Evolutionary conservation across 2,113 vertebrate species (phyloP).

Genomic region (Oreotrochilus melanogaster): DNA sequence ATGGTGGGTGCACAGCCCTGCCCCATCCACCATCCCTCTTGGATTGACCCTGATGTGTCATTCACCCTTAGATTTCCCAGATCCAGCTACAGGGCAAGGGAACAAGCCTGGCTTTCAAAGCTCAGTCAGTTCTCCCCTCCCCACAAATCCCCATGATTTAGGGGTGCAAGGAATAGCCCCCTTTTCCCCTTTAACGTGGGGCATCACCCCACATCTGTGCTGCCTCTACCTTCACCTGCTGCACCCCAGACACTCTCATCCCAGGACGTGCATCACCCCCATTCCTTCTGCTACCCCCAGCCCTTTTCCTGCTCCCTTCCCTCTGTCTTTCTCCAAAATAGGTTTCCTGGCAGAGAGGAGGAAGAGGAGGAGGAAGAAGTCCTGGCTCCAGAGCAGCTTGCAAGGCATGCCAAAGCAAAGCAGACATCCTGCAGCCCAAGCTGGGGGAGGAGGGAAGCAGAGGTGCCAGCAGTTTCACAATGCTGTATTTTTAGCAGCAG

Average conservation of each 20-base stretch:
- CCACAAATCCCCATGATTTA: background rate
- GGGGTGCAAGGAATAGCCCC: background rate
- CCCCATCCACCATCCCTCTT: background rate
- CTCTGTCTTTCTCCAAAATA: background rate
- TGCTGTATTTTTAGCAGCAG: background rate
- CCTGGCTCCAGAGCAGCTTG: background rate
- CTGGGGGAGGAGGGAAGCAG: background rate
- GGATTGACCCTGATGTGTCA: background rate
- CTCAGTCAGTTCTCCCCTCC: background rate
- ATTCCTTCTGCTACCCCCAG: background rate
- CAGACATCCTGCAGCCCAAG: background rate
- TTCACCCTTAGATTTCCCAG: background rate
- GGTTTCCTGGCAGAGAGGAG: background rate
- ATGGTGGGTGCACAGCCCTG: background rate
- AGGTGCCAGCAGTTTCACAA: background rate
- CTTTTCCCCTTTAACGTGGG: rapidly evolving
- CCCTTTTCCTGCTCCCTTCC: background rate
- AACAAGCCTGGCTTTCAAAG: background rate
- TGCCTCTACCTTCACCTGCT: background rate
- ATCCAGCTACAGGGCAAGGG: background rate
- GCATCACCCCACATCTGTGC: background rate
- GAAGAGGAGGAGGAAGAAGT: background rate
- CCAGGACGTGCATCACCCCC: background rate
- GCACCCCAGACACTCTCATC: background rate
- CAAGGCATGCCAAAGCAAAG: background rate